Conservation (phyloP, 2,888 invertebrate genomes). For the Acholoe squamosa region DNA sequence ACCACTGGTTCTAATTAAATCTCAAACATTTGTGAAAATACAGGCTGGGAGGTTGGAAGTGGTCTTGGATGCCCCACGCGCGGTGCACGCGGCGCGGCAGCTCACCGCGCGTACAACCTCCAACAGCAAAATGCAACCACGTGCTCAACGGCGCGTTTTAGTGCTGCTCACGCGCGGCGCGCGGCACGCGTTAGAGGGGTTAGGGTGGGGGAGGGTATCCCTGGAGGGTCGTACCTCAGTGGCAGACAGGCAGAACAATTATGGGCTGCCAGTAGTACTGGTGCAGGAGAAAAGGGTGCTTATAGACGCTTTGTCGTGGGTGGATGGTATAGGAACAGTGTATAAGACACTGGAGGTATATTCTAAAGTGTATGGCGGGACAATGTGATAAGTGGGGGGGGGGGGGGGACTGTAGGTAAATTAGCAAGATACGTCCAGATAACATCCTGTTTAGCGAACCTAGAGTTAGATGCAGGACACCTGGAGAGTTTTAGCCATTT, state of each 20-base stretch:
- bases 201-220: neutral
- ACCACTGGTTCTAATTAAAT: neutral
- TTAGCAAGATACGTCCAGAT: too few species aligned
- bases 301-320: neutral
- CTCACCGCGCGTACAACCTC: neutral
- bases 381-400: too few species aligned
- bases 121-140: neutral
- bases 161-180: constrained; percentile 49
- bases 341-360: too few species aligned
- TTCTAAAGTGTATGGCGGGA: too few species aligned
- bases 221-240: constrained; percentile 5
- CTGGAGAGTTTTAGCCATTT: too few species aligned
- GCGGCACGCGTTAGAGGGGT: neutral
- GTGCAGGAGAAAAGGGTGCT: neutral
- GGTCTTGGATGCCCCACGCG: neutral
- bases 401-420: too few species aligned
- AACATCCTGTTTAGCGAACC: too few species aligned
- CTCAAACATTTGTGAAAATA: neutral
- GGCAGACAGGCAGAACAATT: constrained; percentile 54
- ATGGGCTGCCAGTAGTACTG: neutral
- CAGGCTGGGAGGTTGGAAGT: neutral
- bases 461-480: too few species aligned
- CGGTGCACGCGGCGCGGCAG: neutral
- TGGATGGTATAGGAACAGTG: neutral
- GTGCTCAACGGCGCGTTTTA: constrained; percentile 45